Conservation (phyloP, 2,113 vertebrate genomes). For the Odocoileus virginianus region DNA sequence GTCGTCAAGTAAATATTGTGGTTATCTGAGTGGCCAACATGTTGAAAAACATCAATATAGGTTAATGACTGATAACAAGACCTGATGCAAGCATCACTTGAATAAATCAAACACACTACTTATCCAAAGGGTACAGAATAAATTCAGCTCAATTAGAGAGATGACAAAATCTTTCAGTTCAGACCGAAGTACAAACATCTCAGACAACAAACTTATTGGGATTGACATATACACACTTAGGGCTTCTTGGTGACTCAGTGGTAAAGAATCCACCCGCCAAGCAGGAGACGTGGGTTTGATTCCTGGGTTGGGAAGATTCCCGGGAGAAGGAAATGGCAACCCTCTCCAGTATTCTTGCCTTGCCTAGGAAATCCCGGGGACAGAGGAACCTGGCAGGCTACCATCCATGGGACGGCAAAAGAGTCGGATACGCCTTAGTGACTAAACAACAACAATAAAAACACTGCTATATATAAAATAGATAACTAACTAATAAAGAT, state of each 20-base stretch:
- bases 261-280: background rate
- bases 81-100: background rate
- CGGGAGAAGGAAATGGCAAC: background rate
- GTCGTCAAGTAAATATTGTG: background rate
- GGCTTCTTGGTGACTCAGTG: background rate
- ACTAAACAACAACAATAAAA: background rate
- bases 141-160: background rate
- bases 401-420: background rate
- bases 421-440: background rate
- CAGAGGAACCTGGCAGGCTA: background rate
- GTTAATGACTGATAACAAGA: background rate
- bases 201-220: background rate
- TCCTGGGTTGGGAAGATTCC: background rate
- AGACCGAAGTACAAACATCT: background rate
- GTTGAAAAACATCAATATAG: background rate
- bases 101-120: background rate
- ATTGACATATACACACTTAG: background rate
- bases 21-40: background rate
- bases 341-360: background rate
- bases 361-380: background rate
- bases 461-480: background rate
- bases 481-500: background rate
- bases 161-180: background rate
- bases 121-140: background rate
- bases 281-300: background rate